phyloP scores from a whole-genome alignment of 2,888 invertebrate species.

The Tetramorium bicarinatum region DNA sequence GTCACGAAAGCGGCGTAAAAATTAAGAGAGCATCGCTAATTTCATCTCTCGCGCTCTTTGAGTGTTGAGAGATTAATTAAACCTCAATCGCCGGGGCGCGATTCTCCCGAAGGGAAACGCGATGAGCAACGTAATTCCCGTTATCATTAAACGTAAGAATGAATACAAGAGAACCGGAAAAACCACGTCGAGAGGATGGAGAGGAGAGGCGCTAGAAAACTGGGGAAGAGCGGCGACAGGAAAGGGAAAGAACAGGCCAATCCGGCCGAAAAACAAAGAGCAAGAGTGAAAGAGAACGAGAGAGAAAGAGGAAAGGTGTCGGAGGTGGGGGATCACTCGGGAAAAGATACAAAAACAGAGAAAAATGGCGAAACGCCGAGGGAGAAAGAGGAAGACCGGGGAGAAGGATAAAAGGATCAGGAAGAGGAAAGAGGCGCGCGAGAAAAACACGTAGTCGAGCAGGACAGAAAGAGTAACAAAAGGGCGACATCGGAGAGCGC shows the following conservation, averaged over 20 bases:
- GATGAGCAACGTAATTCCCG: constrained; percentile 41
- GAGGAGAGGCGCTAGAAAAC: constrained; percentile 12
- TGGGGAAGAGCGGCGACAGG: constrained; percentile 7
- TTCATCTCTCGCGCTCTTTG: not conserved
- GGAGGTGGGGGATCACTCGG: constrained; percentile 43
- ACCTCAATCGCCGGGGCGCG: constrained; percentile 24
- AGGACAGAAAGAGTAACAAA: constrained; percentile 52
- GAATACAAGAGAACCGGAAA: constrained; percentile 47
- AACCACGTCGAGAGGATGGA: constrained; percentile 20
- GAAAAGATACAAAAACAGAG: constrained; percentile 53
- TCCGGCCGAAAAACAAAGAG: constrained; percentile 46
- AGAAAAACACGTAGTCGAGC: constrained; percentile 56
- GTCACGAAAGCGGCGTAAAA: not conserved
- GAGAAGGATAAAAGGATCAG: constrained; percentile 50
- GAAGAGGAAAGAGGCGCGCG: constrained; percentile 51
- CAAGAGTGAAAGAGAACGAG: constrained; percentile 10
- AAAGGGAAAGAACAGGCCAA: constrained; percentile 37
- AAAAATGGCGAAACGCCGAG: constrained; percentile 49
- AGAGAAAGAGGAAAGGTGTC: not conserved
- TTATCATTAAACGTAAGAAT: constrained; percentile 54
- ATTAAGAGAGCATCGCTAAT: constrained; percentile 12
- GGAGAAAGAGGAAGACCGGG: constrained; percentile 26
- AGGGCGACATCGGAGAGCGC: constrained; percentile 24
- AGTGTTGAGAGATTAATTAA: constrained; percentile 47
- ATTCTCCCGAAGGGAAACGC: constrained; percentile 2